Percentiles rank a stretch among this genome's conserved stretches.
Conservation (phyloP, 1,140 invertebrate genomes). For the Aethina tumida region DNA sequence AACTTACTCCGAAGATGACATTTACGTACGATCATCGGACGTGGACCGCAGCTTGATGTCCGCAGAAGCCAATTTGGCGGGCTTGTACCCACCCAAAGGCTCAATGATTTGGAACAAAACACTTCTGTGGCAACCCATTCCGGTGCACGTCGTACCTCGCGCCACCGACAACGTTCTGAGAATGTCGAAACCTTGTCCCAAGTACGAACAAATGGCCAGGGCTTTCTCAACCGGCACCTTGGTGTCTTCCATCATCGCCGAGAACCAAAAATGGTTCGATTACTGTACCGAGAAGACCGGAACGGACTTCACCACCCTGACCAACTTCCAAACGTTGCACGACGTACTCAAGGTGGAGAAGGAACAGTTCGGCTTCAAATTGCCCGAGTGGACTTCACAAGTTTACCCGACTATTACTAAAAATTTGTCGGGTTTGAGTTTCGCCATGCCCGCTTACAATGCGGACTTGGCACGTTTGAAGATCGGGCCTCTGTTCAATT, state of each 20-base stretch:
- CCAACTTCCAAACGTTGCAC: constrained; percentile 48
- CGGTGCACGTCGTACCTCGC: constrained; percentile 67
- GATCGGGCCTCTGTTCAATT: constrained; percentile 48
- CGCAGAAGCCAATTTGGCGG: constrained; percentile 71
- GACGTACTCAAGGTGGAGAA: constrained; percentile 56
- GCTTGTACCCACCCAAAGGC: constrained; percentile 58
- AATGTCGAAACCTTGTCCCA: no score
- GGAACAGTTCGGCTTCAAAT: constrained; percentile 54
- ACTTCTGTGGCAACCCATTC: constrained; percentile 80
- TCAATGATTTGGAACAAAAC: constrained; percentile 54
- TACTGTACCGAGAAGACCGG: constrained; percentile 52
- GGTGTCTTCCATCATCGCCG: constrained; percentile 42
- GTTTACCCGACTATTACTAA: constrained; percentile 41
- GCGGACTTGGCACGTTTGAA: constrained; percentile 41
- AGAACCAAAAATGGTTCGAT: constrained; percentile 49
- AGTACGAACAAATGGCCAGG: no score
- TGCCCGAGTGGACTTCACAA: constrained; percentile 59
- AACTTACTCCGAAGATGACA: constrained; percentile 36
- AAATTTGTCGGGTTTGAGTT: constrained; percentile 39
- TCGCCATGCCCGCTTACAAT: constrained; percentile 38
- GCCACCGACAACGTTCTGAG: constrained; percentile 52
- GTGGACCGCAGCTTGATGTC: constrained; percentile 84
- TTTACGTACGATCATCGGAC: constrained; percentile 58
- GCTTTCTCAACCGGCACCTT: no score
- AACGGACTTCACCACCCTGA: constrained; percentile 39